Conservation (phyloP, 2,888 invertebrate species). For the Lasiommata megera region DNA sequence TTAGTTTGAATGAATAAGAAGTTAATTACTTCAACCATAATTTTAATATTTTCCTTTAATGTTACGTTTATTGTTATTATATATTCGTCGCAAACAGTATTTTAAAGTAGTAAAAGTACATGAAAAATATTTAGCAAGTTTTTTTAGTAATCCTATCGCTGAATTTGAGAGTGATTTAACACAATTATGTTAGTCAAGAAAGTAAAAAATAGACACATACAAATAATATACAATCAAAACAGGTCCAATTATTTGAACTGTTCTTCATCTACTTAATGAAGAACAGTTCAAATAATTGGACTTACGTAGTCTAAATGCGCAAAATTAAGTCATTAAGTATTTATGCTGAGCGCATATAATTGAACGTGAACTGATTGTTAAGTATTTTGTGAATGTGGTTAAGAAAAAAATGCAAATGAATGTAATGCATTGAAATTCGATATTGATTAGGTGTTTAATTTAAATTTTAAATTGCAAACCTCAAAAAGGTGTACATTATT, state of each 20-base stretch:
- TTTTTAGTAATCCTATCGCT: too few relatives aligned
- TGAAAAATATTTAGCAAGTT: too few relatives aligned
- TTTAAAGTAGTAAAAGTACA: too few relatives aligned
- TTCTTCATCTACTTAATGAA: conserved; percentile 12
- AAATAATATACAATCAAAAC: conserved; percentile 6
- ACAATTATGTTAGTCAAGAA: too few relatives aligned
- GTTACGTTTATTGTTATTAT: too few relatives aligned
- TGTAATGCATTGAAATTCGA: neutral
- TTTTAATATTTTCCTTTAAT: too few relatives aligned
- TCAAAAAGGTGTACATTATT: neutral
- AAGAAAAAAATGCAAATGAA: conserved; percentile 1
- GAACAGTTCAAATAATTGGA: conserved; percentile 10
- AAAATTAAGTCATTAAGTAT: conserved; percentile 20
- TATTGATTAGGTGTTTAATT: neutral
- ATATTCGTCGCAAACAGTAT: too few relatives aligned
- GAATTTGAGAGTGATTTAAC: too few relatives aligned
- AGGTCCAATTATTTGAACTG: too few relatives aligned
- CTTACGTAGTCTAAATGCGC: conserved; percentile 13
- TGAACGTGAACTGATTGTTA: conserved; percentile 12
- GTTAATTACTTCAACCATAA: too few relatives aligned
- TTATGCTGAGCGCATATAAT: conserved; percentile 16
- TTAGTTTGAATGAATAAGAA: too few relatives aligned
- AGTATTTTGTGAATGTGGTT: conserved; percentile 16
- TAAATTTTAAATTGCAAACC: conserved; percentile 6
- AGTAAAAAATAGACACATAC: neutral